Base-by-base conservation (phyloP, 2,113 vertebrate species). In the Eidolon helvum region DNA sequence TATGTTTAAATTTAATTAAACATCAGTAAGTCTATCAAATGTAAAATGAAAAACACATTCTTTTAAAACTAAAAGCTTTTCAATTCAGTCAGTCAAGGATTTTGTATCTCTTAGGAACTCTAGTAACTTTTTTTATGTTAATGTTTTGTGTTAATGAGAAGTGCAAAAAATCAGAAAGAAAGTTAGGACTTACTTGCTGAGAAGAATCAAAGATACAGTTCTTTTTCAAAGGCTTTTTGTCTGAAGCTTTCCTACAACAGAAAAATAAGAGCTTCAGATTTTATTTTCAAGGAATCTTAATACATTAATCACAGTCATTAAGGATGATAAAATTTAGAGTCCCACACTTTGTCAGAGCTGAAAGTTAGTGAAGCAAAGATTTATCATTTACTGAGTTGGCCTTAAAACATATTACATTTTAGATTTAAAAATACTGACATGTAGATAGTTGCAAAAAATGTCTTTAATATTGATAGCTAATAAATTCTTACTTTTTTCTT, bases 251-350 rank as follows among this genome's bases (percentile, higher is more conserved):
- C n/a, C 40, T 86, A 61, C 38, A 63, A 79, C 79, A 59, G 57
- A 69, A 78, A 28, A 63, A 53, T 59, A 78, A 86, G 45, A 28
- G 12, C 40, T 94, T 92, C 69, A 95, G 65, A 95, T 94, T 43
- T 96, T 93, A 95, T 74, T 96, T 92, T 93, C 55, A 96, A 93
- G 33, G 43, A 94, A 40, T 78, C 43, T 63, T 96, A 89, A 85
- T 92, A 92, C 4, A 18, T 93, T 97, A 97, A 94, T 97, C 96
- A 94, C n/a, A 91, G 61, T 89, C 72, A 96, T 95, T 91, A 93
- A 83, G 2, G 14, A 78, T 89, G 35, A 63, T 82, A 85, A 87
- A 94, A 91, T 40, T 80, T 90, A 38, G 35, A 92, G 63, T 94
- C 90, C 95, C 82, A 96, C 80, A 92, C 40, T 40, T 95, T 91